Evolutionary conservation across 2,113 vertebrate genomes (phyloP).

Genomic region (Atrichornis clamosus): DNA sequence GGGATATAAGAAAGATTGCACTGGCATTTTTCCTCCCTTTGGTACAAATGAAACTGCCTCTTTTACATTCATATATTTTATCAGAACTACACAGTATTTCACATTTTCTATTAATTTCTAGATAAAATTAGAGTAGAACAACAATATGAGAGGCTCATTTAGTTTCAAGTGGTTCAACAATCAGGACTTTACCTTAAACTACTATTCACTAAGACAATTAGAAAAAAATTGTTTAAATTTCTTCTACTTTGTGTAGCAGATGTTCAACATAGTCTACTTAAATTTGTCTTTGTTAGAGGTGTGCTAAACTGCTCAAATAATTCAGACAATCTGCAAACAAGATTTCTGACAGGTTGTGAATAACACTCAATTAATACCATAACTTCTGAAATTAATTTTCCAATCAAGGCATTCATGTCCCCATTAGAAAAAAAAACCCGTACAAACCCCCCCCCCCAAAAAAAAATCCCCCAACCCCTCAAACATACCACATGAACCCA

Average conservation of each 20-base stretch:
- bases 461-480: background rate
- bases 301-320: constrained; percentile 47
- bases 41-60: background rate
- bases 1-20: background rate
- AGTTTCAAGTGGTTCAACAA: background rate
- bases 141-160: background rate
- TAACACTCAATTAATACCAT: constrained; percentile 43
- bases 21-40: background rate
- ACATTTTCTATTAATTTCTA: background rate
- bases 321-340: constrained; percentile 66
- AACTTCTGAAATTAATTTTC: constrained; percentile 49
- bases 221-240: background rate
- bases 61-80: background rate
- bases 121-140: background rate
- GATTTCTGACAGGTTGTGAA: constrained; percentile 62
- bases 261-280: constrained; percentile 43
- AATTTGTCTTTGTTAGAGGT: constrained; percentile 59
- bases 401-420: background rate
- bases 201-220: background rate
- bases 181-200: background rate
- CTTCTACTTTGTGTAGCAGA: constrained; percentile 25
- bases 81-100: background rate
- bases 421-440: background rate
- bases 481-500: background rate
- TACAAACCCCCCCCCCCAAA: background rate